Conservation (phyloP, 2,113 vertebrate species). For the Porphyrio hochstetteri region DNA sequence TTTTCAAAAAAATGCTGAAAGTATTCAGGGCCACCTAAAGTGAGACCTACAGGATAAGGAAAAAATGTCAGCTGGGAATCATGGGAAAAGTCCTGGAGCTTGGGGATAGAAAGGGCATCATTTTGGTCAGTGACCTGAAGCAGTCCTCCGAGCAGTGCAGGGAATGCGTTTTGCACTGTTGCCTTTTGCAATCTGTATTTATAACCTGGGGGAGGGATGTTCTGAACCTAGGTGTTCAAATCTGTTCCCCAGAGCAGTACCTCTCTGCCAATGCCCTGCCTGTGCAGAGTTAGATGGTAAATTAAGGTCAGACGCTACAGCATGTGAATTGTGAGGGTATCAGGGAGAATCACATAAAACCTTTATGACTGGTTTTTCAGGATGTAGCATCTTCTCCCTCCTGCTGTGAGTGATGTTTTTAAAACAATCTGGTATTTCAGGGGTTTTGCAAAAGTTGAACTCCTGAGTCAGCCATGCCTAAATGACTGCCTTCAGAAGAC, state of each 20-base stretch:
- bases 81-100: neutral
- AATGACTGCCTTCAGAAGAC: neutral
- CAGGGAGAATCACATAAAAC: neutral
- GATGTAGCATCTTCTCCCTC: neutral
- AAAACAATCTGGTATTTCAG: neutral
- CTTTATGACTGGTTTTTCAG: neutral
- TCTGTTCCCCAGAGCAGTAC: neutral
- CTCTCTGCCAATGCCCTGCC: neutral
- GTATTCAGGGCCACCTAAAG: neutral
- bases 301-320: neutral
- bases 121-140: neutral
- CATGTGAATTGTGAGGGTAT: neutral
- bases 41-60: neutral
- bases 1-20: neutral
- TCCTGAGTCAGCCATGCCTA: neutral
- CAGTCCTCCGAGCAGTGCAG: neutral
- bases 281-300: neutral
- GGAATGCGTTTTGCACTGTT: neutral
- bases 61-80: neutral
- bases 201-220: neutral
- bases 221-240: neutral
- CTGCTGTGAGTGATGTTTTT: neutral
- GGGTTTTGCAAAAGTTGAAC: neutral
- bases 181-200: neutral
- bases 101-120: neutral